These are phyloP conservation scores for Acanthurus lineatus DNA, from an alignment of 2,797 vertebrate species.

Conservation along the genomic window DNA sequence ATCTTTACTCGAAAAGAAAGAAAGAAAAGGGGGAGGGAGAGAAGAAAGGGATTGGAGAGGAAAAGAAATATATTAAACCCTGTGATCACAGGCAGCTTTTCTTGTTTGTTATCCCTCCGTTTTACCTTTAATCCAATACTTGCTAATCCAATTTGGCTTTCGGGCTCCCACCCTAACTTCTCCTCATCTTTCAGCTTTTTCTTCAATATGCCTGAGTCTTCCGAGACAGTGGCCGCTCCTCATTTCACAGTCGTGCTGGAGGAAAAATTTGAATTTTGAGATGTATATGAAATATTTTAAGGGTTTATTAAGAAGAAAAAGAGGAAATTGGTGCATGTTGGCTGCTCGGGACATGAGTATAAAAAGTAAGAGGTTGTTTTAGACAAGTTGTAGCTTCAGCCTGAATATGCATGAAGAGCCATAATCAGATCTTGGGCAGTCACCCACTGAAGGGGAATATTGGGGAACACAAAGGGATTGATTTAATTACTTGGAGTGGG, in stretches of 20 bases:
- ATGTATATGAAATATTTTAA: slow-evolving; percentile 6
- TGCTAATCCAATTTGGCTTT: slow-evolving; percentile 99
- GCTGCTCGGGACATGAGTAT: slow-evolving; percentile 81
- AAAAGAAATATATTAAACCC: slow-evolving; percentile 97
- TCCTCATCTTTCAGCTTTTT: slow-evolving; percentile 87
- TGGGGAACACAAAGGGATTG: slow-evolving; percentile 97
- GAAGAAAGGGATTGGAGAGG: slow-evolving; percentile 81
- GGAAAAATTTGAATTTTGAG: slow-evolving; percentile 6
- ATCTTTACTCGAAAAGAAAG: slow-evolving; percentile 86
- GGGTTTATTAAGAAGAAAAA: background rate
- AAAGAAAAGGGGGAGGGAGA: slow-evolving; percentile 67
- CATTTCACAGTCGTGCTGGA: slow-evolving; percentile 77
- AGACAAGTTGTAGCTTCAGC: slow-evolving; percentile 90
- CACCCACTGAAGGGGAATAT: slow-evolving; percentile 91
- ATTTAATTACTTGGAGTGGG: slow-evolving; percentile 99
- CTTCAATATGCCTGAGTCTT: slow-evolving; percentile 89
- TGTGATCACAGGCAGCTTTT: slow-evolving; percentile 98
- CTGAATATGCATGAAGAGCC: slow-evolving; percentile 98
- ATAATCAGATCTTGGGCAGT: slow-evolving; percentile 97
- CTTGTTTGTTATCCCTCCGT: slow-evolving; percentile 97
- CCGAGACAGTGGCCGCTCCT: slow-evolving; percentile 86
- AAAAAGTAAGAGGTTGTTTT: slow-evolving; percentile 92
- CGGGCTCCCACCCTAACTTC: slow-evolving; percentile 94
- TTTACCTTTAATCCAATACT: slow-evolving; percentile 99
- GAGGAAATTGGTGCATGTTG: slow-evolving; percentile 89